phyloP scores from a whole-genome alignment of 1,140 invertebrate species.

The Drosophila asahinai region DNA sequence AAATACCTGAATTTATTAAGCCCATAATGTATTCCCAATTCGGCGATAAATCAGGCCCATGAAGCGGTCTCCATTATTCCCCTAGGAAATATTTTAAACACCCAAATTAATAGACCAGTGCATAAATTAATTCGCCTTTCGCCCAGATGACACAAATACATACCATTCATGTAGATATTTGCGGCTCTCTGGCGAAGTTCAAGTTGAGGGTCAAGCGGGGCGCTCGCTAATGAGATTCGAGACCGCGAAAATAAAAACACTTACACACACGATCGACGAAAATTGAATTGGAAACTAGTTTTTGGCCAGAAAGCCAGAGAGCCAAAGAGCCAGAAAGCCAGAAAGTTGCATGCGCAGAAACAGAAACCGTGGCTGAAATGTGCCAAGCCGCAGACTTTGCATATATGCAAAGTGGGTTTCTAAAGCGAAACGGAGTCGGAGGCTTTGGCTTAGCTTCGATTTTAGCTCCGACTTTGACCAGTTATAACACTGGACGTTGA shows the following conservation, averaged over 20 bases:
- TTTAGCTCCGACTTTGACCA: slow-evolving; percentile 62
- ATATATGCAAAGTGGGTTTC: slow-evolving; percentile 78
- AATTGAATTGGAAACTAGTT: slow-evolving; percentile 68
- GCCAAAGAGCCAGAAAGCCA: slow-evolving; percentile 12
- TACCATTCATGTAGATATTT: slow-evolving; percentile 29
- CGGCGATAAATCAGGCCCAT: slow-evolving; percentile 25
- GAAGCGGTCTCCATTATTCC: slow-evolving; percentile 10
- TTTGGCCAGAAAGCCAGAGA: slow-evolving; percentile 33
- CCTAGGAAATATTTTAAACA: slow-evolving; percentile 14
- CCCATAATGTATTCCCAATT: slow-evolving; percentile 16
- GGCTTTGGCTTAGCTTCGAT: slow-evolving; percentile 22
- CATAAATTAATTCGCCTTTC: slow-evolving; percentile 44
- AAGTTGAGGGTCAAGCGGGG: slow-evolving; percentile 70
- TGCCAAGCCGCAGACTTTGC: slow-evolving; percentile 45
- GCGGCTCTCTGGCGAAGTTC: slow-evolving; percentile 57
- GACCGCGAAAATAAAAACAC: slow-evolving; percentile 51
- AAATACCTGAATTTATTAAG: slow-evolving; percentile 23
- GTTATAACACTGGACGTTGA: slow-evolving; percentile 71
- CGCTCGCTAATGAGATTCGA: slow-evolving; percentile 67
- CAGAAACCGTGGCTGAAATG: slow-evolving; percentile 48
- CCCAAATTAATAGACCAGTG: slow-evolving; percentile 43
- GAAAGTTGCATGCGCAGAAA: slow-evolving; percentile 47
- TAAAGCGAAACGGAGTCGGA: slow-evolving; percentile 63
- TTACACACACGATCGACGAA: slow-evolving; percentile 41
- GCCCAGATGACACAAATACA: slow-evolving; percentile 34